phyloP scores from a whole-genome alignment of 1,140 invertebrate species.

The Penaeus indicus region DNA sequence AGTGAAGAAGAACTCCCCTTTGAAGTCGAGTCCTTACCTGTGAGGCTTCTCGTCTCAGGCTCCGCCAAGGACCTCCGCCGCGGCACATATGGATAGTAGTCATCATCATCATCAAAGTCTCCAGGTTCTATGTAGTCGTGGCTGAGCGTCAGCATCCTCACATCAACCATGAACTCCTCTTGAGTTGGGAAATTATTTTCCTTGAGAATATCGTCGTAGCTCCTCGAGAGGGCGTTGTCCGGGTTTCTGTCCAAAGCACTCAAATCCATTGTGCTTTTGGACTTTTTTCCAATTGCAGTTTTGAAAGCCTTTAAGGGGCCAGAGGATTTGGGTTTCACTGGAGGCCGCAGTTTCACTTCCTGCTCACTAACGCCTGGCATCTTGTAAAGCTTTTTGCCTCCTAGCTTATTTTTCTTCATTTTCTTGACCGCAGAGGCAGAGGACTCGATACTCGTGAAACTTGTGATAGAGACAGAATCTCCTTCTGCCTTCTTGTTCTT shows the following conservation, averaged over 20 bases:
- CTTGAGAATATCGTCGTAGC: constrained; percentile 57
- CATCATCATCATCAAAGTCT: constrained; percentile 51
- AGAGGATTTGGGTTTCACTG: constrained; percentile 28
- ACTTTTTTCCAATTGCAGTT: constrained; percentile 52
- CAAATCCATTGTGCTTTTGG: constrained; percentile 58
- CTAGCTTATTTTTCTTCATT: constrained; percentile 31
- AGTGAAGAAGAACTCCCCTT: not conserved
- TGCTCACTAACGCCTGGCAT: not conserved
- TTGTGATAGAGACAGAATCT: constrained; percentile 49
- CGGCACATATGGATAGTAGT: constrained; percentile 40
- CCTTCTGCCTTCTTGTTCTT: constrained; percentile 18
- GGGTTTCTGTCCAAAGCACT: constrained; percentile 39
- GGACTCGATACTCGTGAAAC: constrained; percentile 61
- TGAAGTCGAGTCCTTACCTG: not conserved
- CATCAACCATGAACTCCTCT: constrained; percentile 42
- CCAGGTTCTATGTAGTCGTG: constrained; percentile 40
- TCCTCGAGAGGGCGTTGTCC: constrained; percentile 39
- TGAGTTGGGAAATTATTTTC: constrained; percentile 55
- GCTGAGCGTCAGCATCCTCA: constrained; percentile 39
- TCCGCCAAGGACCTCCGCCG: not conserved
- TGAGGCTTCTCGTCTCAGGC: not conserved
- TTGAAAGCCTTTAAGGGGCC: constrained; percentile 45
- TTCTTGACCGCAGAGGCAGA: constrained; percentile 43
- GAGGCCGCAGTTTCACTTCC: constrained; percentile 39
- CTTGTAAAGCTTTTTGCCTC: constrained; percentile 15